Evolutionary conservation across 2,888 invertebrate genomes (phyloP).

Genomic region (Nymphalis c-album): DNA sequence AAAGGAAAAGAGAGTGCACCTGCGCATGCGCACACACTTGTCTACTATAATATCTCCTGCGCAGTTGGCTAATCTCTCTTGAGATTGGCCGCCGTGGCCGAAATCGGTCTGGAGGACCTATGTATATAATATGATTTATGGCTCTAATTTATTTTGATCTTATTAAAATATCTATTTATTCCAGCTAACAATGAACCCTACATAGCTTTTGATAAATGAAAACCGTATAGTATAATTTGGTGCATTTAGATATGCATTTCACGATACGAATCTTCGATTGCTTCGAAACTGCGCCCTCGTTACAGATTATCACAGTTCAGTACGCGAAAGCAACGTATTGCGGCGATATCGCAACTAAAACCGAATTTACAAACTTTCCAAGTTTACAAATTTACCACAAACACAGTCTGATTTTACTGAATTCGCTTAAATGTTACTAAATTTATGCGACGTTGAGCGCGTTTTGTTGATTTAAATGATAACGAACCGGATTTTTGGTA

Average conservation of each 20-base stretch:
- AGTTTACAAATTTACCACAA: conserved; percentile 22
- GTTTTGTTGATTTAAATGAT: conserved; percentile 11
- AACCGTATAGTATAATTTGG: too few relatives aligned
- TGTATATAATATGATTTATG: too few relatives aligned
- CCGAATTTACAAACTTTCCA: conserved; percentile 18
- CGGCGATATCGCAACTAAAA: conserved; percentile 16
- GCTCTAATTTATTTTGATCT: too few relatives aligned
- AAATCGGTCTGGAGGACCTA: too few relatives aligned
- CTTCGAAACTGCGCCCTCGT: not conserved
- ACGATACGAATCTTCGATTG: not conserved
- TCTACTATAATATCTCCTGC: too few relatives aligned
- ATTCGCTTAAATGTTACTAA: conserved; percentile 13
- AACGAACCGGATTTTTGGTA: conserved; percentile 2
- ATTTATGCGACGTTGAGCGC: conserved; percentile 8
- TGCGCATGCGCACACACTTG: too few relatives aligned
- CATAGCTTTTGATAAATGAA: too few relatives aligned
- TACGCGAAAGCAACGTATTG: conserved; percentile 12
- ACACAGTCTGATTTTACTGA: conserved; percentile 19
- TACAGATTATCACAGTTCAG: not conserved
- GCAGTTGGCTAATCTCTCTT: too few relatives aligned
- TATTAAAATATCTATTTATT: too few relatives aligned
- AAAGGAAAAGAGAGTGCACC: too few relatives aligned
- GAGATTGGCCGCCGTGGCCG: too few relatives aligned
- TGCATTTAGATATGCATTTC: not conserved
- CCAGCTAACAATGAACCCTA: too few relatives aligned